A percentile compares a stretch with the other conserved stretches of the same genome.
phyloP scores from a whole-genome alignment of 2,113 vertebrate species.

The Erythrolamprus reginae region DNA sequence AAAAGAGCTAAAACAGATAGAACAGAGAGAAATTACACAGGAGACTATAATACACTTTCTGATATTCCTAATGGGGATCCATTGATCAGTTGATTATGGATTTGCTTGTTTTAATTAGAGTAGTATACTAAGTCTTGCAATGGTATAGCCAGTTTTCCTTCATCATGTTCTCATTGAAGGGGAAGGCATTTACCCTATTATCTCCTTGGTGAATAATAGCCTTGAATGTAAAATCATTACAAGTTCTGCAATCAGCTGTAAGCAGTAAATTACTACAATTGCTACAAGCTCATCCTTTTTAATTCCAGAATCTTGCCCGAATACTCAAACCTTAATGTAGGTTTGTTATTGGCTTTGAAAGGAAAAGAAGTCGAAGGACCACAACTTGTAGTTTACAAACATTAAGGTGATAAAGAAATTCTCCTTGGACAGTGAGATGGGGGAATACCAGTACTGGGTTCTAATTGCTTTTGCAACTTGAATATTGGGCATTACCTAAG shows the following conservation, averaged over 20 bases:
- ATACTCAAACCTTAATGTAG: not conserved
- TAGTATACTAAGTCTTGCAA: not conserved
- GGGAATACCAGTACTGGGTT: too few relatives aligned
- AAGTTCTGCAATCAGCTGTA: not conserved
- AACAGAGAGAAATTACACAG: not conserved
- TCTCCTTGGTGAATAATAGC: conserved; percentile 23
- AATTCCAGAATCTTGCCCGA: not conserved
- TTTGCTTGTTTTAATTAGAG: not conserved
- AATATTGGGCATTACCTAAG: too few relatives aligned
- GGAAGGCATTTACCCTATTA: conserved; percentile 21
- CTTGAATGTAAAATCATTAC: conserved; percentile 13
- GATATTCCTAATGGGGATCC: not conserved
- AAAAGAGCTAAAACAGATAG: not conserved
- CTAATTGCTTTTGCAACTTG: too few relatives aligned
- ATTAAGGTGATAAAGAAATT: not conserved
- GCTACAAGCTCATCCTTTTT: conserved; percentile 11
- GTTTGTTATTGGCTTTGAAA: not conserved
- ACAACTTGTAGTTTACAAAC: not conserved
- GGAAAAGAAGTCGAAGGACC: not conserved
- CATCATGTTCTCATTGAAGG: conserved; percentile 4
- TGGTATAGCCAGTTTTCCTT: not conserved
- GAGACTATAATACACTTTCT: conserved; percentile 11
- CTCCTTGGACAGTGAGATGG: not conserved
- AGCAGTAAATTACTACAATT: conserved; percentile 21
- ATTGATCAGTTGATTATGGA: conserved; percentile 13